Base-by-base conservation (phyloP, 2,797 vertebrate species). In the Megalops cyprinoides region DNA sequence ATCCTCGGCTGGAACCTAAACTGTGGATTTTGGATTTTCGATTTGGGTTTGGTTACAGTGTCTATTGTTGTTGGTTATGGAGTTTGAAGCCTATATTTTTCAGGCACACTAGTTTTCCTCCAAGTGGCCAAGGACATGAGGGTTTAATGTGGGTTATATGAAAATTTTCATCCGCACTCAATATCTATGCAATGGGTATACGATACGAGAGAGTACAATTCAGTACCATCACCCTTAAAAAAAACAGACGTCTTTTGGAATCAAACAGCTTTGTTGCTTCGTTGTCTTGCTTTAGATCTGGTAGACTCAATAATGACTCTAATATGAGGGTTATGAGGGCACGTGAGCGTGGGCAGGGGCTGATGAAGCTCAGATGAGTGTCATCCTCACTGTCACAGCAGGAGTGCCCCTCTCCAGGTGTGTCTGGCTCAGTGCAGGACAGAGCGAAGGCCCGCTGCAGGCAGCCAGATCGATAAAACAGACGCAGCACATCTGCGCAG, bases 401-500 rank as follows among this genome's bases (percentile, higher is more conserved):
- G 62, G 62, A 34, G 62, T 67, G 25, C 31, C 7, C 12, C 34
- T 20, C 4, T 34, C 48, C 31, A 51, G 74, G 34, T 55, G 31
- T 56, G 10, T n/a, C n/a, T n/a, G n/a, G 2, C 37, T 31, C 51
- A 10, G 10, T 6, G 1, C 15, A 56, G 5, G 3, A 34, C 4
- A 3, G 5, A 34, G 25, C 51, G 49, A 20, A 37, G 20, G 75
- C 75, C 18, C 5, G 10, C 34, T n/a, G 14, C 34, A 34, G 18
- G 39, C 56, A 60, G 55, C 60, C 14, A 46, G 73, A 53, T 76
- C 71, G 75, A 71, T 44, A 67, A 42, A 67, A 77, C 62, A 71
- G 58, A 82, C 46, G 28, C 44, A 55, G 78, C 49, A 74, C 53
- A 80, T 77, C 74, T 74, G 34, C 42, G 56, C n/a, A 78, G 25